Conservation (phyloP, 2,888 invertebrate genomes). For the Ametastegia equiseti region DNA sequence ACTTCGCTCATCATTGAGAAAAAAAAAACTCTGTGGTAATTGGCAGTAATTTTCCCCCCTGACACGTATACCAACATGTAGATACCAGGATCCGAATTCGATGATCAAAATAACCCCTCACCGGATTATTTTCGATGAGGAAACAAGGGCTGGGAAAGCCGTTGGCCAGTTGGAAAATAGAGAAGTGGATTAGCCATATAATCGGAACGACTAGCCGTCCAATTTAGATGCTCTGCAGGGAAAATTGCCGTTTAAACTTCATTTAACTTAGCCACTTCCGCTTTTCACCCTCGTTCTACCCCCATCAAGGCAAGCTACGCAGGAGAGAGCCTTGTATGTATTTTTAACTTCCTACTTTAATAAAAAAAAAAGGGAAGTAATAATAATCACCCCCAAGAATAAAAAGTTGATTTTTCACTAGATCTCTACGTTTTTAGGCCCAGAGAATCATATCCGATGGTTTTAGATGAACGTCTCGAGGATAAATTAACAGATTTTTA, state of each 20-base stretch:
- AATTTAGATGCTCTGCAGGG: constrained; percentile 18
- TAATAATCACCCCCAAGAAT: too few species aligned
- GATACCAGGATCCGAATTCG: background rate
- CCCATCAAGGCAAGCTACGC: background rate
- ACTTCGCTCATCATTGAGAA: background rate
- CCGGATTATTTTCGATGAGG: constrained; percentile 32
- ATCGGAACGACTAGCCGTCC: constrained; percentile 34
- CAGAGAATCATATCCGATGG: too few species aligned
- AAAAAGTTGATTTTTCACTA: too few species aligned
- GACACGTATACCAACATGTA: background rate
- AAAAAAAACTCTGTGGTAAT: background rate
- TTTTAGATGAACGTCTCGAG: too few species aligned
- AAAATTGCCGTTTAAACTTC: constrained; percentile 37
- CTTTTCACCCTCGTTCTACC: background rate
- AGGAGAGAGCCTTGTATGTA: background rate
- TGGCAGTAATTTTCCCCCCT: background rate
- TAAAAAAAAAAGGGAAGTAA: too few species aligned
- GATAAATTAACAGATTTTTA: too few species aligned
- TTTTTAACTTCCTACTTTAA: too few species aligned
- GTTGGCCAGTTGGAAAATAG: background rate
- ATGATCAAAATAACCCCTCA: background rate
- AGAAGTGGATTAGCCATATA: constrained; percentile 41
- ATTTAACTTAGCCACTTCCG: constrained; percentile 31
- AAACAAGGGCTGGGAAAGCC: constrained; percentile 24
- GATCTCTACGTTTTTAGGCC: too few species aligned